Percentiles rank a stretch among this genome's conserved stretches.
phyloP scores from a whole-genome alignment of 2,113 vertebrate genomes.

The Anoura caudifer region DNA sequence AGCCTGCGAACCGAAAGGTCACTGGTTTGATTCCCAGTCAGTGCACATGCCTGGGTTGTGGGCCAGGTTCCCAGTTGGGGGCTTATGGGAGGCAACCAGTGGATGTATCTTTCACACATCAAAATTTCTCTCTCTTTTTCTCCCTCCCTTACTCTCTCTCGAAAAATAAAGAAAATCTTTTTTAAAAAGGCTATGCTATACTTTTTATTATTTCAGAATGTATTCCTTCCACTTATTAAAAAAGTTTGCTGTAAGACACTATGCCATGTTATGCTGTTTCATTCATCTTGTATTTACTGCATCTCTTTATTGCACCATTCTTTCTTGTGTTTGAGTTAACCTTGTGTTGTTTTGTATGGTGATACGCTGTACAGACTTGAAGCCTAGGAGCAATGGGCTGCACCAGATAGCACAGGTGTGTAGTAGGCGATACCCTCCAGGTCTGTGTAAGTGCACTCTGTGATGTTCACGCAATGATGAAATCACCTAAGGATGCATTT shows the following conservation, averaged over 20 bases:
- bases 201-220: neutral
- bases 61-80: neutral
- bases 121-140: neutral
- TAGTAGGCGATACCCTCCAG: neutral
- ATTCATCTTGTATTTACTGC: neutral
- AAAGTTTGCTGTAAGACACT: neutral
- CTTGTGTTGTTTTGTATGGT: neutral
- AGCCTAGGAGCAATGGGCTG: neutral
- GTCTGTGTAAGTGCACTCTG: neutral
- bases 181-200: neutral
- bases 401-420: neutral
- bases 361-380: neutral
- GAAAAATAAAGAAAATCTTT: neutral
- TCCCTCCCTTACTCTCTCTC: neutral
- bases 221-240: neutral
- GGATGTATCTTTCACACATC: neutral
- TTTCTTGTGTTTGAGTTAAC: neutral
- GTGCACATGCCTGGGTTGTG: neutral
- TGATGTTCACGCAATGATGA: neutral
- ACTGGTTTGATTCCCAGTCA: neutral
- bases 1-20: rapidly evolving
- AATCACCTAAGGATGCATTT: neutral
- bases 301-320: neutral
- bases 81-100: neutral
- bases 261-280: neutral